Evolutionary conservation across 1,140 invertebrate genomes (phyloP).

Genomic region (Caenorhabditis remanei): DNA sequence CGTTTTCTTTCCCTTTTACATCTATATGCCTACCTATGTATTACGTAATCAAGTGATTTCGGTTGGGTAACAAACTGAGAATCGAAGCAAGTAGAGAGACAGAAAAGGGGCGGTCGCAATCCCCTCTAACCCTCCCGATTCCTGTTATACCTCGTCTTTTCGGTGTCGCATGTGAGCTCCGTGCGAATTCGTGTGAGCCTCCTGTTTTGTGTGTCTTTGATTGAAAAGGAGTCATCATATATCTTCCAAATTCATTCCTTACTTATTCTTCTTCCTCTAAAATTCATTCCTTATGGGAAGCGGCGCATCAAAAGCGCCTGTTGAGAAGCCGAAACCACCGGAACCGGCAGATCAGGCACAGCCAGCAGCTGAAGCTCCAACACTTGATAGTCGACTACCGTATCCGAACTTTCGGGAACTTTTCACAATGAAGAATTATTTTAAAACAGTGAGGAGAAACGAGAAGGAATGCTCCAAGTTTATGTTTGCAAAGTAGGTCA

Average conservation of each 20-base stretch:
- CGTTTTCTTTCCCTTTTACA: not conserved
- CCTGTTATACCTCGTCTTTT: too few species aligned
- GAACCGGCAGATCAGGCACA: conserved; percentile 29
- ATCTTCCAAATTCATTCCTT: not conserved
- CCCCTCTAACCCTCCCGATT: too few species aligned
- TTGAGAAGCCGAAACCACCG: conserved; percentile 6
- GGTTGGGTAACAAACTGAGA: not conserved
- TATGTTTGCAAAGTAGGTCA: conserved; percentile 62
- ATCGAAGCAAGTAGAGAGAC: not conserved
- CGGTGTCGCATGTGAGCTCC: not conserved
- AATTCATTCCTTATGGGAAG: conserved; percentile 2
- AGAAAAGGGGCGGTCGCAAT: not conserved
- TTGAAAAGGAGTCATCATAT: not conserved
- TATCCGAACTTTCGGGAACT: conserved; percentile 66
- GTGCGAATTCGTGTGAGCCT: not conserved
- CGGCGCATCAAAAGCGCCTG: conserved; percentile 41
- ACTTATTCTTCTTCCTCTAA: not conserved
- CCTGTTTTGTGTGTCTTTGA: not conserved
- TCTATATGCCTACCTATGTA: not conserved
- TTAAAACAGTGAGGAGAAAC: conserved; percentile 65
- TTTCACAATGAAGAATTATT: conserved; percentile 67
- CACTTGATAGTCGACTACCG: conserved; percentile 60
- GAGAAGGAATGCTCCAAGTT: conserved; percentile 58
- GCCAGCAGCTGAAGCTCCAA: conserved; percentile 39
- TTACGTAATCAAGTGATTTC: conserved; percentile 48